These are phyloP conservation scores for Diglossa brunneiventris DNA, from an alignment of 2,113 vertebrate species.

Conservation along the genomic window DNA sequence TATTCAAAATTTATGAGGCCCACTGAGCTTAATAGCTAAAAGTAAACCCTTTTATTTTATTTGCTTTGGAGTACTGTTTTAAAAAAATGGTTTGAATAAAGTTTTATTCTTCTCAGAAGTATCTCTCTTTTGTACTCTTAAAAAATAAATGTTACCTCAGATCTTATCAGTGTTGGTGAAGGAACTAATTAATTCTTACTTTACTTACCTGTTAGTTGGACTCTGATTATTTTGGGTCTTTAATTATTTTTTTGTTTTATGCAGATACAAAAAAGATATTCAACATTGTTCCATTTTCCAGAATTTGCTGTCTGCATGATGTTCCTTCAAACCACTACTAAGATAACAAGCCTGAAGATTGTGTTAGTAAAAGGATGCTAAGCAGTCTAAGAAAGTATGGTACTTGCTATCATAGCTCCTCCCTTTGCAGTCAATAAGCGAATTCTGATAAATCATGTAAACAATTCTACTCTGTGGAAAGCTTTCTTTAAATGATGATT, in stretches of 20 bases:
- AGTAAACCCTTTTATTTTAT: background rate
- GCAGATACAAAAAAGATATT: fast-evolving
- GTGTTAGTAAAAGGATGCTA: background rate
- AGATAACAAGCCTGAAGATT: background rate
- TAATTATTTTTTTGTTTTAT: background rate
- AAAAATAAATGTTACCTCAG: background rate
- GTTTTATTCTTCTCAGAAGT: background rate
- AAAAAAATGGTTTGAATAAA: background rate
- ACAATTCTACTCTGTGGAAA: background rate
- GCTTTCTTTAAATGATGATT: background rate
- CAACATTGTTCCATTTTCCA: background rate
- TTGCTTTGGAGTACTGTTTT: background rate
- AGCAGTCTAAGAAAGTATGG: background rate
- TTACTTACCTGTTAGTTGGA: background rate
- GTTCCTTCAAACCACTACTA: background rate
- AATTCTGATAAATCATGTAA: background rate
- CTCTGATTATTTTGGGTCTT: background rate
- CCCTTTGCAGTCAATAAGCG: background rate
- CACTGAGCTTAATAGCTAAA: background rate
- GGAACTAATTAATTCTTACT: background rate
- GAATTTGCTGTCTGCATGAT: background rate
- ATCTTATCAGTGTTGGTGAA: background rate
- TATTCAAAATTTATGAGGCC: background rate
- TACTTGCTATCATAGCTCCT: background rate
- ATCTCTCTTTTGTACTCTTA: background rate